Evolutionary conservation across 2,797 vertebrate genomes (phyloP).

Genomic region (Salmo trutta): DNA sequence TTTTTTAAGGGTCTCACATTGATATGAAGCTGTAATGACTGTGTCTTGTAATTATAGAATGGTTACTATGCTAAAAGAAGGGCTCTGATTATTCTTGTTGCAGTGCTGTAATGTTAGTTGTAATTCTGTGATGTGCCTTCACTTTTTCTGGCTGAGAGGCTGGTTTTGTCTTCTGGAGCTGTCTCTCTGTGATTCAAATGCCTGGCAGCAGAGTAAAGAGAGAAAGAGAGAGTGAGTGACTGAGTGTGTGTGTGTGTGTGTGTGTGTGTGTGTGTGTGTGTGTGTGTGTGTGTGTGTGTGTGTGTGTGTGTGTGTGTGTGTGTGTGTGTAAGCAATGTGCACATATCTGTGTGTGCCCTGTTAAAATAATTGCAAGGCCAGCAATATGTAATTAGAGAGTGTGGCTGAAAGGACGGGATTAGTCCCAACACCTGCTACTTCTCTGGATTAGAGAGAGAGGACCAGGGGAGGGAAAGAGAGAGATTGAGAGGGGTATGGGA

Average conservation of each 20-base stretch:
- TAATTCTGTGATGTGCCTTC: neutral
- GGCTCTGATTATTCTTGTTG: neutral
- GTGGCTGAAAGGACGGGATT: slow-evolving; percentile 63
- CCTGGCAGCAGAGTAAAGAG: neutral
- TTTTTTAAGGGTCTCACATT: neutral
- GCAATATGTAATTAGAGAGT: slow-evolving; percentile 65
- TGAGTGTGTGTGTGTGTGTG: no score
- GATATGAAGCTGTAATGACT: neutral
- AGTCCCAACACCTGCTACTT: slow-evolving; percentile 63
- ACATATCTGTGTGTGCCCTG: neutral
- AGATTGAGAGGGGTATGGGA: slow-evolving; percentile 22
- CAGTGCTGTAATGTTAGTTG: neutral
- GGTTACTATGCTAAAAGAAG: neutral
- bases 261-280: slow-evolving; percentile 12
- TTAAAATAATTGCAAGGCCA: slow-evolving; percentile 62
- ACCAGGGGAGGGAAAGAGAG: slow-evolving; percentile 19
- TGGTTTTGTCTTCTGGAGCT: neutral
- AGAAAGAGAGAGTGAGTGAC: neutral
- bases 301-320: neutral
- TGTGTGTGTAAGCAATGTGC: neutral
- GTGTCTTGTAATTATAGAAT: neutral
- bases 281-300: slow-evolving; percentile 21
- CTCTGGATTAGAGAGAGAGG: slow-evolving; percentile 43
- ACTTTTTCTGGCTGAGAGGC: neutral
- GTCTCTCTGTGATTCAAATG: slow-evolving; percentile 7